phyloP scores from a whole-genome alignment of 2,113 vertebrate genomes.

The Setophaga petechia region DNA sequence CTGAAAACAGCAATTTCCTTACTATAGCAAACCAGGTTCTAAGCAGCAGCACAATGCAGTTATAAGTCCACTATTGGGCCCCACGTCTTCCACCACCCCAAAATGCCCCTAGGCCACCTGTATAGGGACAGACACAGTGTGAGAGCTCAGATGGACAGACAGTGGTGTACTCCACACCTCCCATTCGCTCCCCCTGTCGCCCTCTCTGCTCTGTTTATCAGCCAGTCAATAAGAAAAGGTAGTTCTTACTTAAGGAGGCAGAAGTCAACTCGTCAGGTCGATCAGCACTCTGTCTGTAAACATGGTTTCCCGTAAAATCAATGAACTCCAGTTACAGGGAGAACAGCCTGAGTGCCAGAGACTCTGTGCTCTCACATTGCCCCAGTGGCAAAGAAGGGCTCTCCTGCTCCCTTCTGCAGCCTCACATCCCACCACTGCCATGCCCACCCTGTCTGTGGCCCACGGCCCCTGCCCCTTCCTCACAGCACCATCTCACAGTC shows the following conservation, averaged over 20 bases:
- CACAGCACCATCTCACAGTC: rapidly evolving
- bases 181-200: neutral
- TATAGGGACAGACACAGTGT: neutral
- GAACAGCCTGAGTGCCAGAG: constrained; percentile 83
- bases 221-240: constrained; percentile 88
- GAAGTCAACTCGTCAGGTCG: constrained; percentile 98
- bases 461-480: neutral
- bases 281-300: constrained; percentile 99
- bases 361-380: constrained; percentile 62
- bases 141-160: neutral
- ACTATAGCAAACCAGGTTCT: neutral
- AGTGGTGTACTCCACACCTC: neutral
- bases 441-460: neutral
- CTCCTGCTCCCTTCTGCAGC: neutral
- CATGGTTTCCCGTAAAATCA: constrained; percentile 99
- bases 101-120: rapidly evolving
- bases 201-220: constrained; percentile 74
- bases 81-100: neutral
- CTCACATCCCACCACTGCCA: neutral
- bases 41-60: neutral
- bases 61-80: rapidly evolving
- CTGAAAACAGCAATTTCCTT: neutral
- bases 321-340: constrained; percentile 97
- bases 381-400: neutral
- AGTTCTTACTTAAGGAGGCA: constrained; percentile 94